Conservation (phyloP, 2,888 invertebrate genomes). For the Tyria jacobaeae region DNA sequence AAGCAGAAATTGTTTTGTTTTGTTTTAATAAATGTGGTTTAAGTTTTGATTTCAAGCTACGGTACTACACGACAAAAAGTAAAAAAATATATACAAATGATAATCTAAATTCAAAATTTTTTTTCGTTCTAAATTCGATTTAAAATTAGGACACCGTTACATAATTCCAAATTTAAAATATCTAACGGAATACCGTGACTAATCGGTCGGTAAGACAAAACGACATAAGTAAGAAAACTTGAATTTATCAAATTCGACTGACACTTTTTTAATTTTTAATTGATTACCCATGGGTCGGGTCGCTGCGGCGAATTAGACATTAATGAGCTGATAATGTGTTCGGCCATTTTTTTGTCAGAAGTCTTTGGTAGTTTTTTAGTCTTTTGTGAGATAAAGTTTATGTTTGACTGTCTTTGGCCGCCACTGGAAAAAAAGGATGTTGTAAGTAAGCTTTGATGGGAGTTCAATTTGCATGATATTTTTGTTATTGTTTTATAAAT, state of each 20-base stretch:
- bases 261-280: slow-evolving; percentile 76
- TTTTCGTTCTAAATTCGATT: slow-evolving; percentile 38
- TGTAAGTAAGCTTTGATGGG: not conserved
- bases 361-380: slow-evolving; percentile 30
- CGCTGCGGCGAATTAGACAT: slow-evolving; percentile 73
- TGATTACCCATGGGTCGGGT: slow-evolving; percentile 65
- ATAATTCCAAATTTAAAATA: slow-evolving; percentile 51
- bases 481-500: too few species aligned
- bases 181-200: slow-evolving; percentile 66
- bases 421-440: not conserved
- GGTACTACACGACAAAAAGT: too few species aligned
- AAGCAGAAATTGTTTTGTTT: too few species aligned
- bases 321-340: slow-evolving; percentile 77
- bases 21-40: too few species aligned
- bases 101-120: slow-evolving; percentile 40
- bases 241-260: slow-evolving; percentile 74
- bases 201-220: slow-evolving; percentile 71
- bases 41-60: too few species aligned
- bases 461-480: not conserved
- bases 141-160: slow-evolving; percentile 42
- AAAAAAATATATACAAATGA: slow-evolving; percentile 36
- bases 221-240: slow-evolving; percentile 58
- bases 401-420: slow-evolving; percentile 9
- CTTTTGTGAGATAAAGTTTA: slow-evolving; percentile 32
- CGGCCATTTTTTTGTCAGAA: slow-evolving; percentile 61